Base-by-base conservation (phyloP, 2,888 invertebrate genomes). In the Mythimna lalbum region DNA sequence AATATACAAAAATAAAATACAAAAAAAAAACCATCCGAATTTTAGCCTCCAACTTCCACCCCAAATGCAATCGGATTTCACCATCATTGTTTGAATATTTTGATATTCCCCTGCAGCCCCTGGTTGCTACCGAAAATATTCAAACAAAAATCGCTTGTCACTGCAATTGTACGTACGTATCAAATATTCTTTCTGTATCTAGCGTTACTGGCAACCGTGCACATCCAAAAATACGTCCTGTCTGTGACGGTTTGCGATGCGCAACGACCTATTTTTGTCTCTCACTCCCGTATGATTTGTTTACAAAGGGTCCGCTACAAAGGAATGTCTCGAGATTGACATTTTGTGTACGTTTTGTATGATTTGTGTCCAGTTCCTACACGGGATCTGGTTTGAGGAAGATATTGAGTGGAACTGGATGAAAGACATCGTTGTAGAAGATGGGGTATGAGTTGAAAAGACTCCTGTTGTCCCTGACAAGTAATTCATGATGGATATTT, bases 151-250 rank as follows among this genome's bases (percentile, higher is more conserved):
- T 69, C 57, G 50, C 64, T 56, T 59, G 78, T 77, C 66, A 66
- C 50, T 73, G 78, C 81, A 64, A 56, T 63, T 72, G 63, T 72
- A 69, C 59, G 31, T 73, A 76, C 71, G 65, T 73, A 73, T 69
- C 72, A 63, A 75, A 78, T 81, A 81, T 76, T 80, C 70, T 84
- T 78, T 79, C 73, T 74, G 69, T 77, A 70, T 82, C 80, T 85
- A 85, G 80, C 79, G 84, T 78, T 81, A 86, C 82, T 85, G 86
- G 87, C 88, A 85, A 80, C 84, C 83, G 85, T 88, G 87, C 88
- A 87, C 82, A 86, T 90, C 90, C 90, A 88, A 90, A 90, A 90
- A 90, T 90, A 90, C 84, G 81, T 85, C 67, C 75, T 67, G 85
- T 81, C 85, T 81, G 87, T 85, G 87, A 86, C 81, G 73, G 84